Percentiles rank a stretch among this genome's conserved stretches.
Conservation (phyloP, 2,113 vertebrate species). For the Cettia cetti region DNA sequence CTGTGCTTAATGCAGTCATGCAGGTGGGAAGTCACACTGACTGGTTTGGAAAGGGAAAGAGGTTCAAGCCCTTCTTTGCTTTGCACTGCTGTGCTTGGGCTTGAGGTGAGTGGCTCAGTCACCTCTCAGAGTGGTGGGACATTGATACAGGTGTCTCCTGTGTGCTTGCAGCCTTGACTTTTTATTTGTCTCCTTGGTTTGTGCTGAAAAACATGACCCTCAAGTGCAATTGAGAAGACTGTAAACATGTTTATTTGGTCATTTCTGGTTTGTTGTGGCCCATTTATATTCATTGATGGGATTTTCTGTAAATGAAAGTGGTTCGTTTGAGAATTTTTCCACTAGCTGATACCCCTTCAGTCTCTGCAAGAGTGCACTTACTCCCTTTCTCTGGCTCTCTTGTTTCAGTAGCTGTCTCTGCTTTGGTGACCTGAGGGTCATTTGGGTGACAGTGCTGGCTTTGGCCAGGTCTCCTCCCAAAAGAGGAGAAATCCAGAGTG, state of each 20-base stretch:
- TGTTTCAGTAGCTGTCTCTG: not conserved
- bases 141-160: not conserved
- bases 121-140: not conserved
- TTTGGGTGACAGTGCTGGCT: not conserved
- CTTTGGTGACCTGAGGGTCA: not conserved
- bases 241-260: not conserved
- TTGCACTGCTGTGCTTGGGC: not conserved
- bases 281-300: not conserved
- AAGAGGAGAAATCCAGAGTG: not conserved
- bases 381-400: not conserved
- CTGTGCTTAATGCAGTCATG: not conserved
- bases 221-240: not conserved
- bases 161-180: not conserved
- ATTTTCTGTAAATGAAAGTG: conserved; percentile 19
- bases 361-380: not conserved
- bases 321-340: conserved; percentile 1
- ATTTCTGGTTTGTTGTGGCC: not conserved
- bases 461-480: not conserved
- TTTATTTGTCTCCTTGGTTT: not conserved
- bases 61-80: not conserved
- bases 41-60: not conserved
- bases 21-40: not conserved
- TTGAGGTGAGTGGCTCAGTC: not conserved
- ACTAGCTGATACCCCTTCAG: not conserved
- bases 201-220: not conserved